Percentiles rank a stretch among this genome's conserved stretches.
phyloP scores from a whole-genome alignment of 2,797 vertebrate genomes.

The Lacerta viridis region DNA sequence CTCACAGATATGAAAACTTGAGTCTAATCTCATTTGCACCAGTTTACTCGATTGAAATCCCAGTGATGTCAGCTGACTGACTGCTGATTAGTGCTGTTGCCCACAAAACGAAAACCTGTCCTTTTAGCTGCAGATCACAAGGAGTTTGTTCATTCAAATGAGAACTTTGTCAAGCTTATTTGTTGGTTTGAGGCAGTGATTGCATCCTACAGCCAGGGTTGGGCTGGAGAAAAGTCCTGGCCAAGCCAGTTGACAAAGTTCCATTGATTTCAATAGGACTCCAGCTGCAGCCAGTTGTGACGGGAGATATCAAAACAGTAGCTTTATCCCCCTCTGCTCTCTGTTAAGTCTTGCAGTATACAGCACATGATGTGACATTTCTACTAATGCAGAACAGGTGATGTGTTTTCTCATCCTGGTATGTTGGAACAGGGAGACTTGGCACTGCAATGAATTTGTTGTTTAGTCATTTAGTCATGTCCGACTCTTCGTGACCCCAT shows the following conservation, averaged over 20 bases:
- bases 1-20: neutral
- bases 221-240: neutral
- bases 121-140: neutral
- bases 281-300: neutral
- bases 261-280: neutral
- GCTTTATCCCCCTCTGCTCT: neutral
- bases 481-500: too few species aligned
- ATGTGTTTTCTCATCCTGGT: neutral
- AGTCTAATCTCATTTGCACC: slow-evolving; percentile 9
- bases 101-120: slow-evolving; percentile 12
- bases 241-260: neutral
- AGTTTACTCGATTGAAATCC: slow-evolving; percentile 19
- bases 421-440: too few species aligned
- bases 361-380: neutral
- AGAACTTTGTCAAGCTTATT: slow-evolving; percentile 2
- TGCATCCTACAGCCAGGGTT: neutral
- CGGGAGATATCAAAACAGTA: neutral
- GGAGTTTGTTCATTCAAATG: slow-evolving; percentile 1
- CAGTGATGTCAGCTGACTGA: slow-evolving; percentile 6
- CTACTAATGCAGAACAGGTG: neutral
- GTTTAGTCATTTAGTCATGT: too few species aligned
- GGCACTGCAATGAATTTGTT: neutral
- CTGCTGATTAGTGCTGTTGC: slow-evolving; percentile 23
- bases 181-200: neutral
- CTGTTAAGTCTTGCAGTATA: neutral